phyloP scores from a whole-genome alignment of 2,888 invertebrate genomes.

The Tenthredo mesomela region DNA sequence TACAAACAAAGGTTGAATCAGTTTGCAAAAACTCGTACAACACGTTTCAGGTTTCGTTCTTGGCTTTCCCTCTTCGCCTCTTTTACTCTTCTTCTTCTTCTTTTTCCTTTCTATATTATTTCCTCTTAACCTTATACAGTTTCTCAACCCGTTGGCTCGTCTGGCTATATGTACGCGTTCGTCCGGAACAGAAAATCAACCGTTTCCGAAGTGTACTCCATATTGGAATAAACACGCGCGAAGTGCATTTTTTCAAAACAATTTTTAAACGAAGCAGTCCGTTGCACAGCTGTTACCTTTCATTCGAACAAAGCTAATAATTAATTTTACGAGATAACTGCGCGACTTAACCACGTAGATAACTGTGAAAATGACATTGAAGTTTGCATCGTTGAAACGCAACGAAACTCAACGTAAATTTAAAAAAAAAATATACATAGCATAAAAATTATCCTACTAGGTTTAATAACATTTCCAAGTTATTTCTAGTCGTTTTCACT shows the following conservation, averaged over 20 bases:
- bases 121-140: background rate
- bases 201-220: background rate
- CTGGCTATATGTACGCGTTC: background rate
- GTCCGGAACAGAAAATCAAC: background rate
- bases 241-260: background rate
- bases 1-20: background rate
- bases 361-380: constrained; percentile 17
- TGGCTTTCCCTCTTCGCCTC: background rate
- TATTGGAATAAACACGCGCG: background rate
- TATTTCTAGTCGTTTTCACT: too few relatives aligned
- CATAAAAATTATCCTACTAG: too few relatives aligned
- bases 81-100: background rate
- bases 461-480: too few relatives aligned
- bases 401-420: too few relatives aligned
- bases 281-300: background rate
- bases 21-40: background rate
- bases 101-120: background rate
- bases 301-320: background rate
- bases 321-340: background rate
- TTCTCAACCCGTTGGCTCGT: background rate
- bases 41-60: background rate
- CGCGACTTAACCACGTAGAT: background rate
- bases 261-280: background rate
- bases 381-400: too few relatives aligned
- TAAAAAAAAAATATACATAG: too few relatives aligned